Conservation (phyloP, 2,113 vertebrate genomes). For the Stegostoma tigrinum region DNA sequence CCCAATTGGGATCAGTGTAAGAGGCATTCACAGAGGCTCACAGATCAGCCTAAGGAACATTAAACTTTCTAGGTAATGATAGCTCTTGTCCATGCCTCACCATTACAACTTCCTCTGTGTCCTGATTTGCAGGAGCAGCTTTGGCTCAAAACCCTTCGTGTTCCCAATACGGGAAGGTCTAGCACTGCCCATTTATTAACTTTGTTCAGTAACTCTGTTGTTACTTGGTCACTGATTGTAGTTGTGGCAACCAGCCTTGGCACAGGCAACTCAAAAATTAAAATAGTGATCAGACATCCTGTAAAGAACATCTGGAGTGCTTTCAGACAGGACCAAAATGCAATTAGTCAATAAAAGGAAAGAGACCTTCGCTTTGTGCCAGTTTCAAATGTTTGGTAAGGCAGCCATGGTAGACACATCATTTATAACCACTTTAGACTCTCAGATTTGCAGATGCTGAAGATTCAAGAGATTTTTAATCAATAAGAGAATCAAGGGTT, state of each 20-base stretch:
- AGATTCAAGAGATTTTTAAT: background rate
- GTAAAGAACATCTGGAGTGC: background rate
- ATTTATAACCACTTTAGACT: background rate
- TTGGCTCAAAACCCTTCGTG: too few relatives aligned
- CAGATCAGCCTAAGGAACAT: too few relatives aligned
- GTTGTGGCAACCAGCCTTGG: background rate
- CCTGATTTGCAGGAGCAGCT: too few relatives aligned
- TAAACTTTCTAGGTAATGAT: too few relatives aligned
- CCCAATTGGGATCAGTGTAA: too few relatives aligned
- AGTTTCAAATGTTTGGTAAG: background rate
- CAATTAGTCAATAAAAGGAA: background rate
- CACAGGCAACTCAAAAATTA: background rate
- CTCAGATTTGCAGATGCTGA: background rate
- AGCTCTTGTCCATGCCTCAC: too few relatives aligned
- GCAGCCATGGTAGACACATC: background rate
- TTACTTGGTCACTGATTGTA: background rate
- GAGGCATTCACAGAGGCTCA: too few relatives aligned
- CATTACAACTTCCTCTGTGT: too few relatives aligned
- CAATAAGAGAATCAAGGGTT: too few relatives aligned
- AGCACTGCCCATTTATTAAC: background rate
- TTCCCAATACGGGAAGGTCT: too few relatives aligned
- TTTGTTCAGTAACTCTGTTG: background rate
- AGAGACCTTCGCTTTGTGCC: background rate
- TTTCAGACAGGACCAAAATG: background rate
- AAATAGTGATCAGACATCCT: background rate